These are phyloP conservation scores for Lepidochrysops patricia DNA, from an alignment of 2,888 invertebrate species.

Conservation along the genomic window DNA sequence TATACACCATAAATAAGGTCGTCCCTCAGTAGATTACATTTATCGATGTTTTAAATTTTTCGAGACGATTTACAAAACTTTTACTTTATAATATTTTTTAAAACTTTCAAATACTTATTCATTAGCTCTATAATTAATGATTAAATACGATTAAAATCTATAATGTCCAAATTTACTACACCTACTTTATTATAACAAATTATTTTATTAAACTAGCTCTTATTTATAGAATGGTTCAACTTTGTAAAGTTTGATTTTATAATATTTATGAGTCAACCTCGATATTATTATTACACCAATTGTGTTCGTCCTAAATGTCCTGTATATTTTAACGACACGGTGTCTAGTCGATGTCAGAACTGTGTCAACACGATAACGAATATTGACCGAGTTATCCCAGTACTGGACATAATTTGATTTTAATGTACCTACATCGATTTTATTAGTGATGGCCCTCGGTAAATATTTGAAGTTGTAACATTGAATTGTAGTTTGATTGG, in stretches of 20 bases:
- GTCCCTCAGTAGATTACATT: neutral
- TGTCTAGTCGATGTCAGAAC: neutral
- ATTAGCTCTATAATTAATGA: no score
- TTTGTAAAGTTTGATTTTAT: neutral
- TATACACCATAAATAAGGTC: neutral
- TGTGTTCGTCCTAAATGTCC: no score
- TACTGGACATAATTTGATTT: slow-evolving; percentile 4
- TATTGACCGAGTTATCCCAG: slow-evolving; percentile 1
- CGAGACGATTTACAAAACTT: neutral
- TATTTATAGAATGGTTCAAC: no score
- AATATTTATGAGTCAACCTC: neutral
- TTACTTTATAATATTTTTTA: no score
- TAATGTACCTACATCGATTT: slow-evolving; percentile 10
- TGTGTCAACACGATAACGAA: neutral
- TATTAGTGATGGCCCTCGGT: neutral
- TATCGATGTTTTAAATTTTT: neutral
- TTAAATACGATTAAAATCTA: no score
- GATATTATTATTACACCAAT: neutral
- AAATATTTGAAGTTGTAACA: neutral
- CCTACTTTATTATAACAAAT: no score
- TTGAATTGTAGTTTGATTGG: neutral
- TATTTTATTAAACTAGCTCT: no score
- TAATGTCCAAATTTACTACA: no score
- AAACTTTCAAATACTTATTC: no score
- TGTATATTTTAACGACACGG: no score